Base-by-base conservation (phyloP, 2,113 vertebrate species). In the Otis tarda region DNA sequence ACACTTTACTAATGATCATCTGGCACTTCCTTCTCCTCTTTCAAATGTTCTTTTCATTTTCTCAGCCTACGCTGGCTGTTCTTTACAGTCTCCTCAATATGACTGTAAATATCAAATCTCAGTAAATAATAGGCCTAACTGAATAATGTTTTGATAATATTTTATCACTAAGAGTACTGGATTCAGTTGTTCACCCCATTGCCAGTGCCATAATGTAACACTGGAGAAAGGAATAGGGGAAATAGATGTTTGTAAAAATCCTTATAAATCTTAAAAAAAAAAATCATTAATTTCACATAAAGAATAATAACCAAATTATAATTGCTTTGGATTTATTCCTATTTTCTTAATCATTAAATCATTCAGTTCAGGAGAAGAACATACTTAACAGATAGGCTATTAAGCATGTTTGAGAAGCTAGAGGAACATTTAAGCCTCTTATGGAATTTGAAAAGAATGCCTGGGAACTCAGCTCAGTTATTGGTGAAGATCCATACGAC, bases 401-500 rank as follows among this genome's bases (percentile, higher is more conserved):
- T 70, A 61, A 74, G 87, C 20, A 31, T n/a, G 5, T 78, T 84
- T 70, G 59, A 61, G 14, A 31, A 63, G 6, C 7, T 24, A 56
- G 21, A 25, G 5, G 4, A 24, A 53, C 0, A 0, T 68, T 73
- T 52, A 89, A 86, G 17, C 2, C 25, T 50, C 13, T 47, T n/a
- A 25, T 0, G 1, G 12, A 76, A 60, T 80, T 60, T 83, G 20
- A 65, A 90, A 56, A 60, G n/a, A 64, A 37, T n/a, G 10, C 6
- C 50, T 63, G 50, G 9, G 24, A 73, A 37, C 49, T 59, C 27
- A 53, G 23, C 9, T 69, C 14, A 19, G 7, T 80, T 86, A 22
- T 6, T 79, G 27, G 21, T 68, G 57, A 59, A 80, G 35, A 60
- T 22, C 8, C 17, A 55, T 68, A 19, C 22, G 27, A 63, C 0